Evolutionary conservation across 2,888 invertebrate genomes (phyloP).

Genomic region (Ametastegia equiseti): DNA sequence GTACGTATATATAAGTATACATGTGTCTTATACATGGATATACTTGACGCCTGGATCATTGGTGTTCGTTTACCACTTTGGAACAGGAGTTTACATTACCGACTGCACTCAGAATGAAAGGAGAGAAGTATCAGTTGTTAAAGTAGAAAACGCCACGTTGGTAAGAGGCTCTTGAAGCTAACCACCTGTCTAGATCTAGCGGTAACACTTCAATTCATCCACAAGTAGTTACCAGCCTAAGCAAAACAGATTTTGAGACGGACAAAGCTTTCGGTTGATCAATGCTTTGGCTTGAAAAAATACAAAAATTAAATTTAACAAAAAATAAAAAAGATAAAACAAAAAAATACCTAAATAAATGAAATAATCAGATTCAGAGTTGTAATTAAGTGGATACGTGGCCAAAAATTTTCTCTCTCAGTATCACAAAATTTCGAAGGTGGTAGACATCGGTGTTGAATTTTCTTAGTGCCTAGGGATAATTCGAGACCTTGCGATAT

Average conservation of each 20-base stretch:
- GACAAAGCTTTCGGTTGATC: too few species aligned
- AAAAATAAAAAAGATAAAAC: background rate
- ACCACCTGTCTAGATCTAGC: conserved; percentile 23
- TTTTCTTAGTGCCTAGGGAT: too few species aligned
- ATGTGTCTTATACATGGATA: background rate
- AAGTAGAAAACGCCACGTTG: background rate
- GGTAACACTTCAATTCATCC: conserved; percentile 8
- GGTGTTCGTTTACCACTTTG: background rate
- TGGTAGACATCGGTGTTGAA: too few species aligned
- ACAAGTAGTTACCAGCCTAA: conserved; percentile 21
- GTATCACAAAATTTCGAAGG: background rate
- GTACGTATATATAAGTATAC: background rate
- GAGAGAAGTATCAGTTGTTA: conserved; percentile 18
- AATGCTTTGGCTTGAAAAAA: too few species aligned
- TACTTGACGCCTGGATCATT: background rate
- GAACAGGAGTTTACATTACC: conserved; percentile 14
- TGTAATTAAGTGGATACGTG: background rate
- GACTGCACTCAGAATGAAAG: conserved; percentile 10
- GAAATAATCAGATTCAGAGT: background rate
- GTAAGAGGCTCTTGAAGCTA: background rate
- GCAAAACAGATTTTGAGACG: conserved; percentile 13
- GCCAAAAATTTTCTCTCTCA: background rate
- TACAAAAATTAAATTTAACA: background rate
- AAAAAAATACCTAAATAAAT: background rate
- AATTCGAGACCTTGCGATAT: background rate